phyloP scores from a whole-genome alignment of 1,140 invertebrate genomes.

The Augochlora pura region DNA sequence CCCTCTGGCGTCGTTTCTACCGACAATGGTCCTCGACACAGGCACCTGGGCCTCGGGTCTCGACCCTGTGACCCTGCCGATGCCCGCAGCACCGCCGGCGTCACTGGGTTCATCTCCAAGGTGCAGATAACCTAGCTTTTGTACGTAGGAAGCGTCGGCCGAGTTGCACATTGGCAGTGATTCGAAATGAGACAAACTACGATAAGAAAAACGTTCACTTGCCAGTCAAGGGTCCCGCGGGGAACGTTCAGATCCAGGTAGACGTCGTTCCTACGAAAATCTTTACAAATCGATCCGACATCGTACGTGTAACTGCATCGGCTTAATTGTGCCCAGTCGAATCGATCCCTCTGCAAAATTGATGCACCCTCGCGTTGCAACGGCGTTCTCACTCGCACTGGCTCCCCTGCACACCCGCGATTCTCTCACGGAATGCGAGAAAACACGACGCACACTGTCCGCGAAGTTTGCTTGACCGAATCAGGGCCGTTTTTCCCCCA shows the following conservation, averaged over 20 bases:
- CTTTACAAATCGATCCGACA: constrained; percentile 19
- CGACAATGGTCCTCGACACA: constrained; percentile 58
- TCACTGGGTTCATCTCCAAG: constrained; percentile 72
- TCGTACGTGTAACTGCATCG: constrained; percentile 30
- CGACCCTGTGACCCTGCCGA: constrained; percentile 63
- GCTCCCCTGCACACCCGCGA: constrained; percentile 33
- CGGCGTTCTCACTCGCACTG: not conserved
- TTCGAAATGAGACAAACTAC: constrained; percentile 28
- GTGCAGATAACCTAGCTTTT: constrained; percentile 77
- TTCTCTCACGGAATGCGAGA: constrained; percentile 44
- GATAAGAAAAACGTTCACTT: constrained; percentile 3
- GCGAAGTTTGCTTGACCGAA: constrained; percentile 12
- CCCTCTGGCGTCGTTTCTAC: constrained; percentile 51
- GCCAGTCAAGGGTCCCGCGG: not conserved
- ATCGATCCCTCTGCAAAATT: constrained; percentile 14
- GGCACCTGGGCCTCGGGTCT: constrained; percentile 77
- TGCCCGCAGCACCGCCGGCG: constrained; percentile 38
- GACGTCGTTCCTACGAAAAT: not conserved
- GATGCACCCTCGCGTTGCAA: not conserved
- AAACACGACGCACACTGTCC: constrained; percentile 41
- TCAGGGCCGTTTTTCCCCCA: constrained; percentile 34
- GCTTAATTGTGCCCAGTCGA: constrained; percentile 32
- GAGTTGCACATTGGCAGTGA: constrained; percentile 77
- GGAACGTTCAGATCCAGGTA: not conserved
- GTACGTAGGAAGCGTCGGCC: constrained; percentile 74